Evolutionary conservation across 2,113 vertebrate species (phyloP).

Genomic region (Grallaria varia): DNA sequence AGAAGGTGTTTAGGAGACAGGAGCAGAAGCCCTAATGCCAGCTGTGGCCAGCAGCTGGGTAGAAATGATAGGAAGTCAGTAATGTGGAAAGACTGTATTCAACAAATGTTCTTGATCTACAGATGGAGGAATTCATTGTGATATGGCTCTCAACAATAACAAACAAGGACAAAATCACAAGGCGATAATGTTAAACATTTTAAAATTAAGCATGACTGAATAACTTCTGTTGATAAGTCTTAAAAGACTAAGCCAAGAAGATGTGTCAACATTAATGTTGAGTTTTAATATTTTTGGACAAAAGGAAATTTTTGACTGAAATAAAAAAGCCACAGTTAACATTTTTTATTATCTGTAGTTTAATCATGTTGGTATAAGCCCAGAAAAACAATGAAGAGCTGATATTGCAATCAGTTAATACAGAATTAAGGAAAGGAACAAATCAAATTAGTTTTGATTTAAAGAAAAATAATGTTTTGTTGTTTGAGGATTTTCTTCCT

Average conservation of each 20-base stretch:
- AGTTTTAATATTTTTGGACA: not conserved
- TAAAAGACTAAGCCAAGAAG: not conserved
- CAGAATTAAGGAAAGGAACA: not conserved
- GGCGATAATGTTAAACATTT: not conserved
- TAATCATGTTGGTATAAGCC: not conserved
- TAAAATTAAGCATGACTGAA: not conserved
- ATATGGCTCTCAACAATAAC: not conserved
- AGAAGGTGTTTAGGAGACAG: not conserved
- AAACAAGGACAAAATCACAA: not conserved
- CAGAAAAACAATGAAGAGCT: not conserved
- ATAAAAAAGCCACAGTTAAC: accelerated
- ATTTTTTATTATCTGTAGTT: not conserved
- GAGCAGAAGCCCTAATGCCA: not conserved
- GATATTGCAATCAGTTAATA: not conserved
- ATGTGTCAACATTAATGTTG: not conserved
- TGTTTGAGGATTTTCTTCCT: not conserved
- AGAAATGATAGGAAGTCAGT: not conserved
- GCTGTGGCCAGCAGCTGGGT: not conserved
- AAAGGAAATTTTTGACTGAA: not conserved
- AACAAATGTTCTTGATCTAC: not conserved
- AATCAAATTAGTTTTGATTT: not conserved
- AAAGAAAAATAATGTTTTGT: not conserved
- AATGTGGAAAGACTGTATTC: not conserved
- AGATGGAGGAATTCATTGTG: not conserved
- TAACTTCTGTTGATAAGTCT: not conserved